These are phyloP conservation scores for Peromyscus nudipes DNA, from an alignment of 2,797 vertebrate genomes.

Conservation along the genomic window DNA sequence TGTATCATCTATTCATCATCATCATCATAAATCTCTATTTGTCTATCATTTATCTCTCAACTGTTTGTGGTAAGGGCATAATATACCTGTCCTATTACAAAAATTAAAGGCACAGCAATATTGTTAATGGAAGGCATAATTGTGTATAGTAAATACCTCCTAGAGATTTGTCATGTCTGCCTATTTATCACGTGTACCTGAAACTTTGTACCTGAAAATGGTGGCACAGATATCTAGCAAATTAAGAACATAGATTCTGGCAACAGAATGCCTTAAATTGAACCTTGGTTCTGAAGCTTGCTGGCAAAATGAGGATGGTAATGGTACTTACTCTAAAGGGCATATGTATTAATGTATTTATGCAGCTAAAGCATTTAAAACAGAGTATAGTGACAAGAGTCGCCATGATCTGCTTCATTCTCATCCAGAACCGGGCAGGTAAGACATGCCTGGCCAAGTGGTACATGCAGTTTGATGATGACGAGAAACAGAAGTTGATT, in stretches of 20 bases:
- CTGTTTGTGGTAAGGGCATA: neutral
- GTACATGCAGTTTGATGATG: neutral
- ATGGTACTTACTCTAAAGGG: neutral
- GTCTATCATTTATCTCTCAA: neutral
- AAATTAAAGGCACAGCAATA: neutral
- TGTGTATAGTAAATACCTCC: neutral
- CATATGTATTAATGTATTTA: slow-evolving; percentile 22
- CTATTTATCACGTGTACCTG: neutral
- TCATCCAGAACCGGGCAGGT: neutral
- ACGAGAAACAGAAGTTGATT: neutral
- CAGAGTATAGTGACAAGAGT: neutral
- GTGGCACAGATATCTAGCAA: neutral
- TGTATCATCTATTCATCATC: neutral
- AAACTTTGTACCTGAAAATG: slow-evolving; percentile 18
- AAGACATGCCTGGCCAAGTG: neutral
- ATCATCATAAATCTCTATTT: neutral
- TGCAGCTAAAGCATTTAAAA: slow-evolving; percentile 42
- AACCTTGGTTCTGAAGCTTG: slow-evolving; percentile 35
- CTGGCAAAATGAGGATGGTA: slow-evolving; percentile 29
- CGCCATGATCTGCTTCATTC: neutral
- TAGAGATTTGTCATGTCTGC: neutral
- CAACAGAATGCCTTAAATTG: neutral
- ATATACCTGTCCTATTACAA: neutral
- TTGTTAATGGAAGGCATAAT: neutral
- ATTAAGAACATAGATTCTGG: neutral